Base-by-base conservation (phyloP, 2,888 invertebrate genomes). In the Ditula angustiorana region DNA sequence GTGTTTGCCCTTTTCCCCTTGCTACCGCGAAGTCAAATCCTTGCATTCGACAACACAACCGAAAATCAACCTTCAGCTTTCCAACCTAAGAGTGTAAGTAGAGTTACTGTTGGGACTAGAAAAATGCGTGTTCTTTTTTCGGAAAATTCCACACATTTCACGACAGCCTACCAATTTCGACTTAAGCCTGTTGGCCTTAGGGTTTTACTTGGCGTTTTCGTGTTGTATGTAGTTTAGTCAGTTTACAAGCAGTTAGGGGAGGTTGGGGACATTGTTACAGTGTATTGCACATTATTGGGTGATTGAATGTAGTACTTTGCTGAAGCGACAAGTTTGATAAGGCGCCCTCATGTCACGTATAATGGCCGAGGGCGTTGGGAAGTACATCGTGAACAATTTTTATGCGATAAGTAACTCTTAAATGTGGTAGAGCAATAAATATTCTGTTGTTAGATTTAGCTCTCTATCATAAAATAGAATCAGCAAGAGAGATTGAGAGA, bases 281-380 rank as follows among this genome's bases (percentile, higher is more conserved):
- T 90, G 90, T 92, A 90, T 89, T 90, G 90, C 89, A 88, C 91
- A 91, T 92, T 92, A 92, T 92, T 92, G 89, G 87, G 89, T 92
- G 91, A 92, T 92, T 92, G 90, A 92, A 90, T 88, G 86, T 82
- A 80, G 80, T 85, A 86, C 89, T 90, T 87, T 86, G 81, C 83
- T 81, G 81, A 81, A 73, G 78, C 81, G 89, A 89, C 90, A 88
- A 87, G 78, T 86, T 87, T 89, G 90, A 90, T 90, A 91, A 91
- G 87, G 85, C 82, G 79, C 87, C 86, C 85, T 85, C 76, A 82
- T 81, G 82, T 79, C 76, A 67, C 75, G 83, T 80, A 82, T 82
- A 79, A 80, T 74, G 76, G 75, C 67, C 69, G 71, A 68, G 75
- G 72, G 72, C 59, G 68, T 33, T 53, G 26, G 24, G 52, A 55